A percentile compares a stretch with the other conserved stretches of the same genome.
Conservation (phyloP, 2,888 invertebrate genomes). For the Cenopis cana region DNA sequence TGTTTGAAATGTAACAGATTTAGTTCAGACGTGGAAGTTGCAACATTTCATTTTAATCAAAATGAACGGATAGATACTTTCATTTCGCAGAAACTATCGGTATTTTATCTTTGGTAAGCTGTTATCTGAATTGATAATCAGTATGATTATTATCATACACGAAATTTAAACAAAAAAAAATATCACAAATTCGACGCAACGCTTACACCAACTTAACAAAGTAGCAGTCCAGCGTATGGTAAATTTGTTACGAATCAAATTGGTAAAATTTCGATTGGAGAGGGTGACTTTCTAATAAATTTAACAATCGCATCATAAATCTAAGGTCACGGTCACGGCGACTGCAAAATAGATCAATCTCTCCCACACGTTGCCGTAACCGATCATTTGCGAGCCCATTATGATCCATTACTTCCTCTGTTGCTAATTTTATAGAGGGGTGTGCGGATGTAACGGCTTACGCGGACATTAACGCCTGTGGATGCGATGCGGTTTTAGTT, state of each 20-base stretch:
- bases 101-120: constrained; percentile 1
- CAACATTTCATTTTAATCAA: constrained; percentile 13
- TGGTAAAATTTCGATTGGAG: neutral
- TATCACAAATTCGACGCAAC: neutral
- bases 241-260: neutral
- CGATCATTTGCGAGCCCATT: constrained; percentile 59
- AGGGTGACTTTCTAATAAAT: constrained; percentile 25
- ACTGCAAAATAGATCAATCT: constrained; percentile 43
- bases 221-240: neutral
- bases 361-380: constrained; percentile 52
- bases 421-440: constrained; percentile 71
- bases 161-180: neutral
- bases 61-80: neutral
- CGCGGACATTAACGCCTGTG: constrained; percentile 66
- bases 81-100: constrained; percentile 7
- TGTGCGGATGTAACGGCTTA: constrained; percentile 75
- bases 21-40: constrained; percentile 28
- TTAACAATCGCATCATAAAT: constrained; percentile 34
- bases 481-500: constrained; percentile 59
- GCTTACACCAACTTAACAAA: neutral
- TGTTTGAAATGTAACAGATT: constrained; percentile 49
- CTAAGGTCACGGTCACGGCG: constrained; percentile 40
- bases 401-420: constrained; percentile 69
- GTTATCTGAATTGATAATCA: constrained; percentile 19
- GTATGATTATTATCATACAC: neutral